Evolutionary conservation across 1,140 invertebrate genomes (phyloP), one percentile per base, ranked within the genome.

Genomic region (Drosophila takahashii): DNA sequence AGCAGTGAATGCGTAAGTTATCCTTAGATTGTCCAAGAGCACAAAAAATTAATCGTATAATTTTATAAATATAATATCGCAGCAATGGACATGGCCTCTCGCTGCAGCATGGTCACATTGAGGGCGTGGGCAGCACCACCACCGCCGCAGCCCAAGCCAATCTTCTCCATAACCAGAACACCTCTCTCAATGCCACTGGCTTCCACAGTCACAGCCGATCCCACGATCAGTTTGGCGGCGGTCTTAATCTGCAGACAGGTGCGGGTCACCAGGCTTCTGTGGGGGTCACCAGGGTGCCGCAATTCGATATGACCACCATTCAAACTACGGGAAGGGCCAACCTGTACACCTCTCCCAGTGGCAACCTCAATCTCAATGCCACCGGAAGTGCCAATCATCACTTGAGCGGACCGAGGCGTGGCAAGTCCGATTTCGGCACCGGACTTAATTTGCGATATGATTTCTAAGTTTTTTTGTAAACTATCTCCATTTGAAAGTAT

Each of bases 21-120:
- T 7, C 0, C n/a, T 0, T n/a, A 7, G 22, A 22, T 22, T 22
- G 22, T 22, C 22, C 22, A 22, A 22, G 22, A 22, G 26, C 0
- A 4, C 11, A 1, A 13, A n/a, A 1, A 18, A 18, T 3, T 9
- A 29, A n/a, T 7, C 4, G 32, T 15, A 13, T 26, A 6, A 8
- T 8, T 11, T 16, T 42, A 6, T 3, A 18, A 59, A 18, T 10
- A 15, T n/a, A 37, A 11, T 34, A 1, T 32, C 22, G 18, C 16
- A 91, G 90, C 16, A 73, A 91, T 54, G 74, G 79, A 0, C 71
- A 83, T 42, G 53, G 76, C 0, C 22, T 89, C 1, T 76, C 84
- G 0, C 0, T 91, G 18, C 48, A 89, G 42, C 89, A 86, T 41
- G 52, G 66, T 7, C 81, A 83, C 34, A 85, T 74, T 1, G 53